A percentile compares a stretch with the other conserved stretches of the same genome.
Conservation (phyloP, 2,113 vertebrate species). For the Laterallus jamaicensis region DNA sequence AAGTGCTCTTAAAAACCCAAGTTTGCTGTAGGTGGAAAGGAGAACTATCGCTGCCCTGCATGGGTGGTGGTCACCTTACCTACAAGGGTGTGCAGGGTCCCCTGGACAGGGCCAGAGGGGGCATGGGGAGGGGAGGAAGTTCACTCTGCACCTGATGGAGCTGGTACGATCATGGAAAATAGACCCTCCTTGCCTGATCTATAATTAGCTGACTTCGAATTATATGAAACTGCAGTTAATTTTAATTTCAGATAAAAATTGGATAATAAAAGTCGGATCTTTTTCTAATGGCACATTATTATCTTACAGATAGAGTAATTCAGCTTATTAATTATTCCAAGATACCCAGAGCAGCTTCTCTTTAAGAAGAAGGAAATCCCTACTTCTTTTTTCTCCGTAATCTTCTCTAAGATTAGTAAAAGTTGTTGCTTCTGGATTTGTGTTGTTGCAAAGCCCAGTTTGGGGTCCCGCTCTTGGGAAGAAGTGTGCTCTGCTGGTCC, state of each 20-base stretch:
- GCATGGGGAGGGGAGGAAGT: not conserved
- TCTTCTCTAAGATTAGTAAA: not conserved
- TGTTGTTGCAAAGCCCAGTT: not conserved
- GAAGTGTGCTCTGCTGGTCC: no score
- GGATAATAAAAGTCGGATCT: not conserved
- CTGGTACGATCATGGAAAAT: not conserved
- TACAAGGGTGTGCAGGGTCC: rapidly evolving
- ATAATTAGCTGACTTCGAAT: slow-evolving; percentile 3
- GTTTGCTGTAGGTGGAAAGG: not conserved
- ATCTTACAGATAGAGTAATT: slow-evolving; percentile 7
- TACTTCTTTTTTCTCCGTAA: not conserved
- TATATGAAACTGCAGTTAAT: not conserved
- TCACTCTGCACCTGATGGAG: not conserved
- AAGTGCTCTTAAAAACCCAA: not conserved
- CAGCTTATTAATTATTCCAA: not conserved
- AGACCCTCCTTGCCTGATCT: not conserved
- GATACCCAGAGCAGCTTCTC: not conserved
- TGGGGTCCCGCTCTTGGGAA: not conserved
- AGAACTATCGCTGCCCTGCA: not conserved
- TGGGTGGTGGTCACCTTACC: not conserved
- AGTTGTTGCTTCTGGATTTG: not conserved
- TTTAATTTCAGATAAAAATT: slow-evolving; percentile 51
- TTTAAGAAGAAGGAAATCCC: not conserved
- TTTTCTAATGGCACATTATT: not conserved
- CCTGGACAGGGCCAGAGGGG: not conserved